Evolutionary conservation across 2,888 invertebrate species (phyloP), one percentile per base, ranked within the genome.

Genomic region (Tinea trinotella): DNA sequence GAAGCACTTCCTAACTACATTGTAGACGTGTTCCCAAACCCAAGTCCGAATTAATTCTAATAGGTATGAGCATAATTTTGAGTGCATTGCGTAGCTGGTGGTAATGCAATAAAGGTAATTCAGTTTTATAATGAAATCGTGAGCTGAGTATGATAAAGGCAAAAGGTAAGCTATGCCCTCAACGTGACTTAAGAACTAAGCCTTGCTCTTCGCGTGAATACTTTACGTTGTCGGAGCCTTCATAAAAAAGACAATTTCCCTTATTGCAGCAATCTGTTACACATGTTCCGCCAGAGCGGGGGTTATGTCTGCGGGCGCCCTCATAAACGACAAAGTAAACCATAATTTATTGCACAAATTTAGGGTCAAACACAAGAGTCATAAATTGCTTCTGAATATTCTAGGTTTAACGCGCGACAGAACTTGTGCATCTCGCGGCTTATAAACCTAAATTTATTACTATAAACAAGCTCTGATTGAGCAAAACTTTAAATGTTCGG

Each of bases 291-390:
- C 15, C 53, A 44, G 13, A 12, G 64, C 65, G 62, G 70, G 69
- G 77, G 79, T 76, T 76, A 80, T 75, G 80, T 76, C 81, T 80
- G 76, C 74, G 71, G 69, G 71, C 70, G 68, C 76, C 74, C 80
- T 82, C 83, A 84, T 84, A 83, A 84, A 84, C 84, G 83, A 83
- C 83, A 83, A 81, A 84, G 82, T 83, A 83, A 84, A 84, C 80
- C 76, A 79, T 81, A 77, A 83, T 82, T 81, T 84, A 84, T 82
- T 70, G 75, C 74, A 64, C 71, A 75, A 82, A 79, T 84, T 81
- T 83, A 81, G 82, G 84, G 80, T 81, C 83, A 76, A 75, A 78
- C 74, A 70, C 68, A 71, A 71, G 67, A 70, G 66, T 71, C 76
- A 72, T 80, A 80, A 79, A 80, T 80, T 72, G 72, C 69, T 69